phyloP scores from a whole-genome alignment of 2,797 vertebrate species.

The Anabacerthia variegaticeps region DNA sequence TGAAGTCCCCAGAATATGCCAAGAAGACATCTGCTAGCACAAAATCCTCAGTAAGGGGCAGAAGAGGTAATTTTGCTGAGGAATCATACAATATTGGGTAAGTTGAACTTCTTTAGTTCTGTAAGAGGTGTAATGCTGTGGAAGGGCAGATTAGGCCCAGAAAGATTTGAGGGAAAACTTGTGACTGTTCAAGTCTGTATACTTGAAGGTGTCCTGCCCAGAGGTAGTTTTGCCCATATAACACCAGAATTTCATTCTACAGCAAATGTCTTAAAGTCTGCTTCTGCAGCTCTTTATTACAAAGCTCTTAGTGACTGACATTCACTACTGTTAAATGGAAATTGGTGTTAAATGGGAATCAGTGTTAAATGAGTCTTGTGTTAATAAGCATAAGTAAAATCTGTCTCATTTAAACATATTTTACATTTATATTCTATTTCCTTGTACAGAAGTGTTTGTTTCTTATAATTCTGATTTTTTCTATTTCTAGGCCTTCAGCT shows the following conservation, averaged over 20 bases:
- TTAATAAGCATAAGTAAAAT: neutral
- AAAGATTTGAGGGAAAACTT: neutral
- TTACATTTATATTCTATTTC: neutral
- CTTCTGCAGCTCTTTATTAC: neutral
- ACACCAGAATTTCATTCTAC: neutral
- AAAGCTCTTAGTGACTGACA: neutral
- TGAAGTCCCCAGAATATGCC: conserved; percentile 79
- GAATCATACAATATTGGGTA: conserved; percentile 92
- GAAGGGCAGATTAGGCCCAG: neutral
- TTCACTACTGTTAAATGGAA: neutral
- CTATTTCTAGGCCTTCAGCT: neutral
- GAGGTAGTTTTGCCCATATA: neutral
- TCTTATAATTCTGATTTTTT: neutral
- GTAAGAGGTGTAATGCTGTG: neutral
- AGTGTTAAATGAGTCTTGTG: neutral
- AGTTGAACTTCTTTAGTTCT: neutral
- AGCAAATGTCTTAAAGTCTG: neutral
- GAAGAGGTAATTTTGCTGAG: conserved; percentile 87
- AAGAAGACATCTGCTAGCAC: conserved; percentile 79
- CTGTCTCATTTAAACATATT: neutral
- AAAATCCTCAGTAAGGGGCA: conserved; percentile 75
- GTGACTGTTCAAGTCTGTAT: neutral
- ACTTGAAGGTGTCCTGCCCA: neutral
- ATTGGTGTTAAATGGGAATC: neutral
- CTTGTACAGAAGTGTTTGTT: neutral